Conservation (phyloP, 2,888 invertebrate species). For the Malacosoma neustria region DNA sequence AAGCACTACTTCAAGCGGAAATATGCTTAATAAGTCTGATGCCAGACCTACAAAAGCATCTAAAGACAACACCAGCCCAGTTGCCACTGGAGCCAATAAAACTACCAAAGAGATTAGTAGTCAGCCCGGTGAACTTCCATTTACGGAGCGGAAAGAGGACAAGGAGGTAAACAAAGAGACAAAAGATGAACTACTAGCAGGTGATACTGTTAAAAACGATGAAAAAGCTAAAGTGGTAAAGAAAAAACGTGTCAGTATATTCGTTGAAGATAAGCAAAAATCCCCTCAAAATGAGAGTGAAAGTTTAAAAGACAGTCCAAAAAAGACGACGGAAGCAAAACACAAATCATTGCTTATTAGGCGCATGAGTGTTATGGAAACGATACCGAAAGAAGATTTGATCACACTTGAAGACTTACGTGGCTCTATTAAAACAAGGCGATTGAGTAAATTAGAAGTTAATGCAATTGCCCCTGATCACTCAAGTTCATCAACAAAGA, state of each 20-base stretch:
- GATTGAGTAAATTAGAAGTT: conserved; percentile 16
- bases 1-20: conserved; percentile 80
- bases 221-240: conserved; percentile 17
- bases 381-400: conserved; percentile 13
- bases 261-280: conserved; percentile 48
- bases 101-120: conserved; percentile 73
- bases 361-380: conserved; percentile 31
- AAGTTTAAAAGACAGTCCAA: conserved; percentile 32
- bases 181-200: conserved; percentile 15
- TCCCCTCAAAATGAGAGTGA: conserved; percentile 16
- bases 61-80: conserved; percentile 43
- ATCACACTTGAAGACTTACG: conserved; percentile 22
- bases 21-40: conserved; percentile 77
- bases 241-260: conserved; percentile 30
- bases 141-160: conserved; percentile 78
- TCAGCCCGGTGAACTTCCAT: conserved; percentile 75
- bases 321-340: conserved; percentile 34
- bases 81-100: conserved; percentile 54
- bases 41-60: conserved; percentile 66
- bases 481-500: conserved; percentile 33
- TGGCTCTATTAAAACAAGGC: conserved; percentile 23
- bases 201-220: conserved; percentile 24
- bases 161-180: conserved; percentile 69
- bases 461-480: conserved; percentile 15
- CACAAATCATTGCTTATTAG: conserved; percentile 27